A percentile compares a stretch with the other conserved stretches of the same genome.
phyloP scores from a whole-genome alignment of 2,797 vertebrate species.

The Kryptopterus vitreolus region DNA sequence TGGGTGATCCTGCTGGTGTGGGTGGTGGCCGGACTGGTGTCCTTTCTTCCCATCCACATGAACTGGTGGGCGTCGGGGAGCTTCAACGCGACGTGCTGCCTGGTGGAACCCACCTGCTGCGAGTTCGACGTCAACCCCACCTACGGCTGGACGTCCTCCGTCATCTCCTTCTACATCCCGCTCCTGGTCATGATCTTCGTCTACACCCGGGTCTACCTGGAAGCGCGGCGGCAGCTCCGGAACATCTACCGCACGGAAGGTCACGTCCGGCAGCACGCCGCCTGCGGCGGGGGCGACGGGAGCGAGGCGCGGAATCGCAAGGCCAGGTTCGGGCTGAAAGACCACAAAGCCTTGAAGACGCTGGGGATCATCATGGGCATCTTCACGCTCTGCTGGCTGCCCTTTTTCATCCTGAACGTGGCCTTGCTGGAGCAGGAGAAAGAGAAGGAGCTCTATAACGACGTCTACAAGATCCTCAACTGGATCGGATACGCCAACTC shows the following conservation, averaged over 20 bases:
- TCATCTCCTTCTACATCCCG: constrained; percentile 95
- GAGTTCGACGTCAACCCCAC: constrained; percentile 88
- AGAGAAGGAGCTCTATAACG: constrained; percentile 64
- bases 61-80: constrained; percentile 79
- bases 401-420: constrained; percentile 96
- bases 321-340: constrained; percentile 86
- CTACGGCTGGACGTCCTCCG: constrained; percentile 90
- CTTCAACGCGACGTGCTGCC: constrained; percentile 65
- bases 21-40: constrained; percentile 90
- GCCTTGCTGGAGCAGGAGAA: constrained; percentile 71
- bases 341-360: constrained; percentile 96
- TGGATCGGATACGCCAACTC: constrained; percentile 97
- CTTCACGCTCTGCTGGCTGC: constrained; percentile 96
- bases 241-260: constrained; percentile 88
- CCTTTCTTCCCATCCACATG: constrained; percentile 94
- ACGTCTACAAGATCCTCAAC: constrained; percentile 87
- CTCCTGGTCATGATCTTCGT: constrained; percentile 93
- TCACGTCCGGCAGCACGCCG: constrained; percentile 73
- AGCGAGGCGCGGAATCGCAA: constrained; percentile 61
- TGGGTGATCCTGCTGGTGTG: constrained; percentile 85
- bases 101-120: constrained; percentile 76
- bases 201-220: constrained; percentile 90
- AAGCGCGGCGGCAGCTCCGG: constrained; percentile 88
- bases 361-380: constrained; percentile 98
- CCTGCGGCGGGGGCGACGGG: constrained; percentile 25